Evolutionary conservation across 2,113 vertebrate genomes (phyloP).

Genomic region (Oncorhynchus tshawytscha): DNA sequence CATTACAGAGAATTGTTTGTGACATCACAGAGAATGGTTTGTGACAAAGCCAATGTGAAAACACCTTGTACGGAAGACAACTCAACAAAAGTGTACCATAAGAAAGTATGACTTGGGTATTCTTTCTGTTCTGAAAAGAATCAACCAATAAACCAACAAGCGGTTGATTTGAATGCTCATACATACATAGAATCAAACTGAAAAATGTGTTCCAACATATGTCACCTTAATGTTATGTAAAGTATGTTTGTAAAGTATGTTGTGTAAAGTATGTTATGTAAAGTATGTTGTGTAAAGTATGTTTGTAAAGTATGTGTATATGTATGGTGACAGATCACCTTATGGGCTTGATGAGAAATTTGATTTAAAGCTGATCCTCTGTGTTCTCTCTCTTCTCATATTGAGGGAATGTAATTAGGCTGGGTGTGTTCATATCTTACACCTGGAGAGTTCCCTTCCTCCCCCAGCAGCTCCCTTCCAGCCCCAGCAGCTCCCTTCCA

Average conservation of each 20-base stretch:
- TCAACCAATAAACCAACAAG: too few species aligned
- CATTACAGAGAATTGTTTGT: fast-evolving
- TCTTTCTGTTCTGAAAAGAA: too few species aligned
- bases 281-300: too few species aligned
- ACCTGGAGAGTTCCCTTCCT: conserved; percentile 10
- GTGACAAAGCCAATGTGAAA: neutral
- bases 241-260: neutral
- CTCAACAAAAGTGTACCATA: too few species aligned
- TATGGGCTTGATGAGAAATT: neutral
- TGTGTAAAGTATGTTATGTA: too few species aligned
- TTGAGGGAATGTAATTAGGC: conserved; percentile 32
- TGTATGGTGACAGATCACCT: neutral
- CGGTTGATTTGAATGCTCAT: too few species aligned
- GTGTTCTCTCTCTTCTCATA: conserved; percentile 22
- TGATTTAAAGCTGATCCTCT: neutral
- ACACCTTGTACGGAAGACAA: neutral
- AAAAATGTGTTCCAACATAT: too few species aligned
- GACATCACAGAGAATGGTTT: neutral
- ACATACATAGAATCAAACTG: too few species aligned
- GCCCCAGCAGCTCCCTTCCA: too few species aligned
- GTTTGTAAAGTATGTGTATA: too few species aligned
- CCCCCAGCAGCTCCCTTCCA: too few species aligned
- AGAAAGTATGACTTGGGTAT: too few species aligned
- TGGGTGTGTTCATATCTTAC: conserved; percentile 33
- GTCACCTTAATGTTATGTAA: neutral